phyloP scores from a whole-genome alignment of 2,113 vertebrate genomes.

The Hystrix brachyura region DNA sequence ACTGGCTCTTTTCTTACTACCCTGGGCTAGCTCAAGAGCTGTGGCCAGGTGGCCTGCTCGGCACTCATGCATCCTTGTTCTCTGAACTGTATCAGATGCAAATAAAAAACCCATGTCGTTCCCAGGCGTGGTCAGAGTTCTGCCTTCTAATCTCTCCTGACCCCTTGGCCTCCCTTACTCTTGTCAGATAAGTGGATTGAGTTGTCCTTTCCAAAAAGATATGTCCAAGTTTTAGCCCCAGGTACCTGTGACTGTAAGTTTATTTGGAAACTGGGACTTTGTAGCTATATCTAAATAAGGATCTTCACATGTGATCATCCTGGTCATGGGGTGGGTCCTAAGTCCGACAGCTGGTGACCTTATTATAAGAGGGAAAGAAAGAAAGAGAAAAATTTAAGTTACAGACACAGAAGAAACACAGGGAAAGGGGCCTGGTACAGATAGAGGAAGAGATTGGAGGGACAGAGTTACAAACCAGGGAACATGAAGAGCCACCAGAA shows the following conservation, averaged over 20 bases:
- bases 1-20: neutral
- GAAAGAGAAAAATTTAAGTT: neutral
- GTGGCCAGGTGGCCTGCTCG: neutral
- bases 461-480: neutral
- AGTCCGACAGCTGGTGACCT: neutral
- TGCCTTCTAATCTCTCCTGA: neutral
- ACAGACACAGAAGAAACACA: neutral
- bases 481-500: neutral
- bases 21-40: neutral
- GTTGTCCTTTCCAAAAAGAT: neutral
- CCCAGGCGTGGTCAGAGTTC: fast-evolving
- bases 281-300: neutral
- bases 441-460: neutral
- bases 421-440: neutral
- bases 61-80: neutral
- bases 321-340: neutral
- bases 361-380: neutral
- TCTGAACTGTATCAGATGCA: fast-evolving
- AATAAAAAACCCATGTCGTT: neutral
- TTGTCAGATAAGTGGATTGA: neutral
- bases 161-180: neutral
- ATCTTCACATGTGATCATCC: neutral
- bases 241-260: neutral
- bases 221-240: neutral
- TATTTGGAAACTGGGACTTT: neutral